A percentile compares a stretch with the other conserved stretches of the same genome.
These are phyloP conservation scores for Scalopus aquaticus DNA, from an alignment of 2,113 vertebrate species.

Conservation along the genomic window DNA sequence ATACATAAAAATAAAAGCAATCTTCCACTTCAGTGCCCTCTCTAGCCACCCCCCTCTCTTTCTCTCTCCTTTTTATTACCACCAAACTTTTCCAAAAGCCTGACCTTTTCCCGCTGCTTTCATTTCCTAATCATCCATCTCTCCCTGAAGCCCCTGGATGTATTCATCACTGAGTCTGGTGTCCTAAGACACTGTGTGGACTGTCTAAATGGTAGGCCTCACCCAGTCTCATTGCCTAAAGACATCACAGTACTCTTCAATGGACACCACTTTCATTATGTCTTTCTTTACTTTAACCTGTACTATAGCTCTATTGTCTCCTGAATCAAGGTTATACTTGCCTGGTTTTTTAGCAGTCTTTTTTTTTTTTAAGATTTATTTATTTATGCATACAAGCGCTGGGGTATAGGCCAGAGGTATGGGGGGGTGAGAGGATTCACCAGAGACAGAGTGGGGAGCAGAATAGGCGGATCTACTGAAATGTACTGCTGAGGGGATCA, in stretches of 20 bases:
- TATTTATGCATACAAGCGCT: too few species aligned
- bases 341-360: not conserved
- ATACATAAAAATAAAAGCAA: not conserved
- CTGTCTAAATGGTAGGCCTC: not conserved
- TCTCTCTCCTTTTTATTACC: not conserved
- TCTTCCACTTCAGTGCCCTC: not conserved
- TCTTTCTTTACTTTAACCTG: not conserved
- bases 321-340: not conserved
- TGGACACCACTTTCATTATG: not conserved
- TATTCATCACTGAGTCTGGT: not conserved
- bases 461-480: too few species aligned
- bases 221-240: not conserved
- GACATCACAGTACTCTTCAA: not conserved
- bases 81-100: not conserved
- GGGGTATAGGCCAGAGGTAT: too few species aligned
- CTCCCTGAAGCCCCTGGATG: not conserved
- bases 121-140: not conserved
- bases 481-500: too few species aligned
- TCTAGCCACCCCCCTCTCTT: not conserved
- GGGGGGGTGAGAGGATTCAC: too few species aligned
- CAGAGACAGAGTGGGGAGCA: too few species aligned
- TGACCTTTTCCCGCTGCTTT: not conserved
- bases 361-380: too few species aligned
- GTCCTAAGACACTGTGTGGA: not conserved
- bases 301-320: not conserved